phyloP scores from a whole-genome alignment of 1,140 invertebrate species.

The Eupeodes corollae region DNA sequence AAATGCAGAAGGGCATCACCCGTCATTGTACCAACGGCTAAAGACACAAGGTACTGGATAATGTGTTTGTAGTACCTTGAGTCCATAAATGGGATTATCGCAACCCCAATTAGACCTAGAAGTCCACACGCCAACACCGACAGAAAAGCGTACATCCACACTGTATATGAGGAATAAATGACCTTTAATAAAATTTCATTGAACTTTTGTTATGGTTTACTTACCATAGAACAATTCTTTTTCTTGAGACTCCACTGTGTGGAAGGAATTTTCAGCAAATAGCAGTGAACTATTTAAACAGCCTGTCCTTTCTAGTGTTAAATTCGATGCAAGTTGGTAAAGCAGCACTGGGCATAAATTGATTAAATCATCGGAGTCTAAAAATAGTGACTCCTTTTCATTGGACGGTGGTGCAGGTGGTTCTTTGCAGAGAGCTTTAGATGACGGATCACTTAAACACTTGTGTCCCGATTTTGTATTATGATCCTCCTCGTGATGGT shows the following conservation, averaged over 20 bases:
- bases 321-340: conserved; percentile 47
- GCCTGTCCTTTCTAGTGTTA: conserved; percentile 40
- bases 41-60: conserved; percentile 80
- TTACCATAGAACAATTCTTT: conserved; percentile 28
- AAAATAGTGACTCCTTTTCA: background rate
- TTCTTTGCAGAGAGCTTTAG: background rate
- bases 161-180: conserved; percentile 38
- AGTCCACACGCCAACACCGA: conserved; percentile 74
- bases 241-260: conserved; percentile 7
- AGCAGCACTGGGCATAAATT: conserved; percentile 52
- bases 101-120: conserved; percentile 70
- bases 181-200: background rate
- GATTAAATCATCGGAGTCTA: conserved; percentile 34
- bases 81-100: conserved; percentile 81
- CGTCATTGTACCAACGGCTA: conserved; percentile 82
- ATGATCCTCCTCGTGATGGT: conserved; percentile 6
- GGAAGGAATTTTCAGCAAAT: conserved; percentile 9
- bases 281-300: conserved; percentile 39
- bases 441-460: background rate
- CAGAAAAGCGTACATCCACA: conserved; percentile 71
- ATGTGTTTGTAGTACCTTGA: conserved; percentile 81
- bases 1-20: conserved; percentile 89
- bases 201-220: background rate
- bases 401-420: conserved; percentile 6
- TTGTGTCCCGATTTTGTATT: conserved; percentile 1